These are phyloP conservation scores for Rhincodon typus DNA, from an alignment of 2,797 vertebrate genomes.

Conservation along the genomic window DNA sequence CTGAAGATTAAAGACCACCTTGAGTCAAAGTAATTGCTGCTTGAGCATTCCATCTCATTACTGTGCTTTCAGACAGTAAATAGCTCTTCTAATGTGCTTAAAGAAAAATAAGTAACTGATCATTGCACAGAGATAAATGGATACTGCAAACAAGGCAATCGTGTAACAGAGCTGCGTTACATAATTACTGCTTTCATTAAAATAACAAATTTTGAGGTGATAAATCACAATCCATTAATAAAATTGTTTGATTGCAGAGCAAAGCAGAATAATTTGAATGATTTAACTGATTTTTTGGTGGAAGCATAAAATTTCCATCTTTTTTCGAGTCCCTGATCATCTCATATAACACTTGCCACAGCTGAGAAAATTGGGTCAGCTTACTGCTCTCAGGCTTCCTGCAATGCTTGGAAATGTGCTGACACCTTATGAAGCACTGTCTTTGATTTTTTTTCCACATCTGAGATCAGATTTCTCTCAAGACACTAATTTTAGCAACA, in stretches of 20 bases:
- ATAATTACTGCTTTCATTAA: constrained; percentile 13
- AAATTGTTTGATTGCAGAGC: neutral
- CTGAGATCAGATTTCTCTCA: neutral
- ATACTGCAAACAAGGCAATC: constrained; percentile 14
- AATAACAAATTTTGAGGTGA: constrained; percentile 4
- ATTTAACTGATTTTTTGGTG: neutral
- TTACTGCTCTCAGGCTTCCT: neutral
- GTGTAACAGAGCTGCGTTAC: neutral
- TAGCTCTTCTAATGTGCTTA: constrained; percentile 20
- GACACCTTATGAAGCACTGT: neutral
- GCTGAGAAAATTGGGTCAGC: neutral
- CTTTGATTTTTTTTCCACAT: neutral
- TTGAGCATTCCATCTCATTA: constrained; percentile 18
- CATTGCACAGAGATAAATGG: constrained; percentile 15
- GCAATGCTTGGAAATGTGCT: neutral
- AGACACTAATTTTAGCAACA: neutral
- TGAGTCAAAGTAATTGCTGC: constrained; percentile 31
- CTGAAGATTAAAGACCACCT: constrained; percentile 26
- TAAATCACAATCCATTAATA: constrained; percentile 13
- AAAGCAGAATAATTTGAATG: neutral
- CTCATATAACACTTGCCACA: neutral
- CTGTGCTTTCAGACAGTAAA: neutral
- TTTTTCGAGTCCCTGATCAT: neutral
- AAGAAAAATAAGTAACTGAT: constrained; percentile 18
- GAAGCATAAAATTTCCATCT: neutral